Evolutionary conservation across 2,797 vertebrate genomes (phyloP), one percentile per base, ranked within the genome.

Genomic region (Lacerta viridis): DNA sequence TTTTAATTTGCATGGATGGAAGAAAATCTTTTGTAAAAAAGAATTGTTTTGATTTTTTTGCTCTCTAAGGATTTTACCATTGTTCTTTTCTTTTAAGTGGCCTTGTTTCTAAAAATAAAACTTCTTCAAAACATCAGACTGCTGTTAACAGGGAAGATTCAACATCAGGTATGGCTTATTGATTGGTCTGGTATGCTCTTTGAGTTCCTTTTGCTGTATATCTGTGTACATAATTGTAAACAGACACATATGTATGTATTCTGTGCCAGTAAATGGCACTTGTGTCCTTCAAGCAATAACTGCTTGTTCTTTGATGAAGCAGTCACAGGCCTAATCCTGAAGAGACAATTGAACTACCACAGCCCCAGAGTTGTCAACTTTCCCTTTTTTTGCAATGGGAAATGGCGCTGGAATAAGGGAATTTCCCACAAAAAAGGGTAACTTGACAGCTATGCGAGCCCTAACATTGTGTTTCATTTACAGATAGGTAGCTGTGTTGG

Each of bases 101-200:
- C 25, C 95, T 91, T 80, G 87, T 91, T 46, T 68, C 66, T 39
- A 8, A 23, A 88, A 25, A 27, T 41, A 71, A 36, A 85, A 33
- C 41, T 20, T 1, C 1, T 64, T 88, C 86, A 39, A 33, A 5
- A 88, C 69, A n/a, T 20, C 77, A 68, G 13, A 79, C 6, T 83
- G 66, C 80, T n/a, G 72, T 71, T 81, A 36, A 80, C 10, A 20
- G 85, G 11, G 59, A 91, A 84, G 18, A 13, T 69, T 7, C 18
- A 75, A 89, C 9, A 89, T 93, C 93, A 94, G 94, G 97, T 97
- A 95, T 90, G 69, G 50, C 89, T 89, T 91, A 64, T 29, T n/a
- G 84, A 81, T 68, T 7, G 0, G 82, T 8, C 81, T 94, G 93
- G 7, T 88, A 20, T 13, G 36, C 11, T 85, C 23, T 91, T 81